phyloP scores from a whole-genome alignment of 2,113 vertebrate species.

The Micronisus gabar region DNA sequence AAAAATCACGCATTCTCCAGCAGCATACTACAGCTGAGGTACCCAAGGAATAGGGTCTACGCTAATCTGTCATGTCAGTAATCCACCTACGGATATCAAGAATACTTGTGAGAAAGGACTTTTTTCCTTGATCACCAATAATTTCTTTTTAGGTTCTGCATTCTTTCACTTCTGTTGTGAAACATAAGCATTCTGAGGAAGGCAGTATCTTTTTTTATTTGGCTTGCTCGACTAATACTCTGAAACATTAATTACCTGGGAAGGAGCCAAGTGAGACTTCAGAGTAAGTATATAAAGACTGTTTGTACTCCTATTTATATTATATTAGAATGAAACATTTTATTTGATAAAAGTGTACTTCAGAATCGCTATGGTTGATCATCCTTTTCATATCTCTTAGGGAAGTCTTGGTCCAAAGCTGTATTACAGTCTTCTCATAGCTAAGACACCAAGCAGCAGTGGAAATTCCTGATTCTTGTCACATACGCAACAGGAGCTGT shows the following conservation, averaged over 20 bases:
- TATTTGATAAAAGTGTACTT: constrained; percentile 4
- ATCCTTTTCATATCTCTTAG: not conserved
- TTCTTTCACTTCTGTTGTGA: not conserved
- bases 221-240: not conserved
- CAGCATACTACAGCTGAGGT: not conserved
- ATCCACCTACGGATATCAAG: not conserved
- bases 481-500: not conserved
- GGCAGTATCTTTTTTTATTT: not conserved
- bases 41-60: not conserved
- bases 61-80: not conserved
- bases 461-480: constrained; percentile 22
- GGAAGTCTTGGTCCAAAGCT: not conserved
- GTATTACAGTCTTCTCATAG: not conserved
- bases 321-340: not conserved
- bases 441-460: not conserved
- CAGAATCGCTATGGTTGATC: not conserved
- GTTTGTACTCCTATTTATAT: not conserved
- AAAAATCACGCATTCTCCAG: not conserved
- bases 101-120: not conserved
- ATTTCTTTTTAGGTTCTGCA: not conserved
- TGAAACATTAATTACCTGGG: not conserved
- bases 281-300: not conserved
- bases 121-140: not conserved
- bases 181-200: not conserved
- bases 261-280: not conserved